Conservation (phyloP, 2,797 vertebrate species). For the Columba guinea region DNA sequence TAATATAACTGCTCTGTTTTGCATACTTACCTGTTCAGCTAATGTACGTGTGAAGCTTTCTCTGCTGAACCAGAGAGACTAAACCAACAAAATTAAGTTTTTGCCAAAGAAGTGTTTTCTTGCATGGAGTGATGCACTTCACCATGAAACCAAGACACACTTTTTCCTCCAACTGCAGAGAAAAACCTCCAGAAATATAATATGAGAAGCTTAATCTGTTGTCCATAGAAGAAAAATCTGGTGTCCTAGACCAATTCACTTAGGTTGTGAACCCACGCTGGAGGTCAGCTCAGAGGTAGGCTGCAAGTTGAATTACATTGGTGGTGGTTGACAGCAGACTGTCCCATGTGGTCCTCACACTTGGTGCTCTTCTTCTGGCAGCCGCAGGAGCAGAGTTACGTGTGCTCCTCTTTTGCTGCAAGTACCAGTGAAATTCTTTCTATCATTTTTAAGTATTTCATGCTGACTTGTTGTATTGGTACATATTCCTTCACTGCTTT, state of each 20-base stretch:
- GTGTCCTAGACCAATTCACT: neutral
- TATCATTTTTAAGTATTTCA: neutral
- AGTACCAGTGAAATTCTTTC: neutral
- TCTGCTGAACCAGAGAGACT: neutral
- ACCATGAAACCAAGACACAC: neutral
- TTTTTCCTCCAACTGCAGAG: neutral
- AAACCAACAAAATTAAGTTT: neutral
- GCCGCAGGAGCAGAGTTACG: neutral
- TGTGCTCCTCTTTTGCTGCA: neutral
- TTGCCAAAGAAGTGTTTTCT: neutral
- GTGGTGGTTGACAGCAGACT: neutral
- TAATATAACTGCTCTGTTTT: neutral
- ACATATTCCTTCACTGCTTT: neutral
- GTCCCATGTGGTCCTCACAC: neutral
- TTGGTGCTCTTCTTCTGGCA: rapidly evolving
- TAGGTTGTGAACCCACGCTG: rapidly evolving
- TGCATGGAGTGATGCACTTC: neutral
- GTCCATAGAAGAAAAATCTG: neutral
- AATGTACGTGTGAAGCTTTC: neutral
- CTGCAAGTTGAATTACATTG: neutral
- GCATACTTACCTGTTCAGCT: neutral
- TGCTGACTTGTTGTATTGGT: neutral
- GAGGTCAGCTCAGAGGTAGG: neutral
- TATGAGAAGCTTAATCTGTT: neutral
- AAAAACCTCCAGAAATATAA: neutral